Percentiles rank a stretch among this genome's conserved stretches.
phyloP scores from a whole-genome alignment of 2,888 invertebrate genomes.

The Acanthosepion esculentum region DNA sequence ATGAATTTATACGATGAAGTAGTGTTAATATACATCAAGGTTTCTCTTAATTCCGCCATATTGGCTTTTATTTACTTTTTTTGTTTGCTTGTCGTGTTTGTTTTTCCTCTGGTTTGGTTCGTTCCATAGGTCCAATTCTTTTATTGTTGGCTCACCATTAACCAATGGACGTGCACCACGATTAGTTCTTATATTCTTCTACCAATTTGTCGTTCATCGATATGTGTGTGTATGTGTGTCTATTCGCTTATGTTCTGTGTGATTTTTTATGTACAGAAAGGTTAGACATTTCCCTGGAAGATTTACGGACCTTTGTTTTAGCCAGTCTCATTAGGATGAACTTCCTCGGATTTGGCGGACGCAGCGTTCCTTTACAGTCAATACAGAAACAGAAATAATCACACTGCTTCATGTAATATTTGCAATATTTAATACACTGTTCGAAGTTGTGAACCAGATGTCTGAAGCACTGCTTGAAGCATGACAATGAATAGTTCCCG shows the following conservation, averaged over 20 bases:
- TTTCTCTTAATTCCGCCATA: neutral
- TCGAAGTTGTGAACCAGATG: constrained; percentile 42
- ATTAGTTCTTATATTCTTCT: neutral
- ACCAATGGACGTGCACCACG: constrained; percentile 11
- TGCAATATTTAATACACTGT: constrained; percentile 45
- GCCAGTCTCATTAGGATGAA: constrained; percentile 34
- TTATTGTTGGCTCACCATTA: neutral
- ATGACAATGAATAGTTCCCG: constrained; percentile 19
- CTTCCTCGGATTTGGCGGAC: constrained; percentile 36
- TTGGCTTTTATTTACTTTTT: neutral
- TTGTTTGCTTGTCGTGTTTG: neutral
- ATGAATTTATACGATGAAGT: neutral
- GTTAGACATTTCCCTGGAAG: neutral
- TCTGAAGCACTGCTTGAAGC: constrained; percentile 44
- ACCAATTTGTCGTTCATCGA: constrained; percentile 7
- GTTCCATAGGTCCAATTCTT: neutral
- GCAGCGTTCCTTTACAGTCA: constrained; percentile 42
- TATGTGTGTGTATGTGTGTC: neutral
- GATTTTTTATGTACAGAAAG: constrained; percentile 37
- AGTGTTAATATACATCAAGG: neutral
- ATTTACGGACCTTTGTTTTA: neutral
- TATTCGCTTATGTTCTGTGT: neutral
- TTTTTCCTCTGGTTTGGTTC: neutral
- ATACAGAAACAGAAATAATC: constrained; percentile 42
- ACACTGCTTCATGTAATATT: constrained; percentile 44